phyloP scores from a whole-genome alignment of 2,797 vertebrate species.

The Trichosurus vulpecula region DNA sequence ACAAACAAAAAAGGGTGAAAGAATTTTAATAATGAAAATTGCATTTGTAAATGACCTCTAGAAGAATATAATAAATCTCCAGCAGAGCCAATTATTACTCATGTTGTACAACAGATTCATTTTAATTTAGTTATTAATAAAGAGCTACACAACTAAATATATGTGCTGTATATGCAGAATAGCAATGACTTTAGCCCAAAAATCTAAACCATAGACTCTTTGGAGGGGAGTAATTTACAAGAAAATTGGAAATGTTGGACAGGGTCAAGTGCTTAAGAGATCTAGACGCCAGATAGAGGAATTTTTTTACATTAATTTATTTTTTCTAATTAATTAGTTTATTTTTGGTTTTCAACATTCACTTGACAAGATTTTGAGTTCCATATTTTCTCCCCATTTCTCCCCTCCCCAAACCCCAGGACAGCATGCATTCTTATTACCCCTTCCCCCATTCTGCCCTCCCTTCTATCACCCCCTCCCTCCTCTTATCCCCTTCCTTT shows the following conservation, averaged over 20 bases:
- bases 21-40: slow-evolving; percentile 45
- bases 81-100: slow-evolving; percentile 7
- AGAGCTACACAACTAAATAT: slow-evolving; percentile 15
- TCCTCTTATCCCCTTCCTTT: too few species aligned
- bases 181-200: background rate
- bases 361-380: too few species aligned
- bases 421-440: too few species aligned
- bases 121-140: slow-evolving; percentile 52
- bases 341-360: too few species aligned
- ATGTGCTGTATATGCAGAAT: background rate
- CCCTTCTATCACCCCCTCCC: too few species aligned
- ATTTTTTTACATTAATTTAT: too few species aligned
- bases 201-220: background rate
- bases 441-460: too few species aligned
- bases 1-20: background rate
- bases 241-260: background rate
- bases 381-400: too few species aligned
- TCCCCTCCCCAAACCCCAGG: too few species aligned
- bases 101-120: slow-evolving; percentile 30
- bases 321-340: too few species aligned
- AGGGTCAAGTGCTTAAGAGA: background rate
- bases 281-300: background rate
- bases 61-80: slow-evolving; percentile 37
- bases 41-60: slow-evolving; percentile 35
- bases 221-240: background rate